Percentiles rank a stretch among this genome's conserved stretches.
phyloP scores from a whole-genome alignment of 2,113 vertebrate species.

The Apodemus sylvaticus region DNA sequence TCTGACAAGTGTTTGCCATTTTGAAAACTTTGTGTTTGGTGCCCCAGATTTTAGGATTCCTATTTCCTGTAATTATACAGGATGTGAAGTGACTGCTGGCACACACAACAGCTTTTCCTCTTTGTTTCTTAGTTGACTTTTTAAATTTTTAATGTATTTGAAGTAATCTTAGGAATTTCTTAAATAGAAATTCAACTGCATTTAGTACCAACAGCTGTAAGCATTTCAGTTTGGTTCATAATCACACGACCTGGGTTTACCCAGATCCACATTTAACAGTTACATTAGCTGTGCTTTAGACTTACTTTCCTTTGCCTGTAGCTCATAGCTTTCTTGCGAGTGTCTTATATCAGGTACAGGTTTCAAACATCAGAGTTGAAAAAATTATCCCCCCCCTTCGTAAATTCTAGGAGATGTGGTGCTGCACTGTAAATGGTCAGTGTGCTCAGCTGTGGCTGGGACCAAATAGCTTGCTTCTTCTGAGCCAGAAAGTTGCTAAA shows the following conservation, averaged over 20 bases:
- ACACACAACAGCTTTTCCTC: slow-evolving; percentile 3
- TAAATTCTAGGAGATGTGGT: background rate
- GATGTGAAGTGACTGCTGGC: background rate
- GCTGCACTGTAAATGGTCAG: background rate
- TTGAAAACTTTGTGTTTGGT: slow-evolving; percentile 41
- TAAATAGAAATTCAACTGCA: slow-evolving; percentile 36
- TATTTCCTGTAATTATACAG: slow-evolving; percentile 27
- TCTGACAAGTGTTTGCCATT: slow-evolving; percentile 26
- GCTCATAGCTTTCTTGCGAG: background rate
- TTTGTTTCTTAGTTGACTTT: background rate
- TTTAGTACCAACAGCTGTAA: slow-evolving; percentile 32
- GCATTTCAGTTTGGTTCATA: background rate
- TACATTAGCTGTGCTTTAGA: background rate
- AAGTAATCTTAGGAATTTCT: slow-evolving; percentile 45
- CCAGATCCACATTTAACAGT: background rate
- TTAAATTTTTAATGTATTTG: background rate
- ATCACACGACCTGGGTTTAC: background rate
- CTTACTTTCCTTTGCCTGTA: background rate
- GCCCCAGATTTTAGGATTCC: slow-evolving; percentile 22
- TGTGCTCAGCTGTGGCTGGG: background rate
- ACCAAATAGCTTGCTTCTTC: background rate
- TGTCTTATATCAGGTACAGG: background rate
- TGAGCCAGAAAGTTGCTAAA: background rate
- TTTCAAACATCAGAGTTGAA: background rate
- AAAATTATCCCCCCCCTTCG: background rate